A percentile compares a stretch with the other conserved stretches of the same genome.
These are phyloP conservation scores for Hyperoodon ampullatus DNA, from an alignment of 2,113 vertebrate genomes.

Conservation along the genomic window DNA sequence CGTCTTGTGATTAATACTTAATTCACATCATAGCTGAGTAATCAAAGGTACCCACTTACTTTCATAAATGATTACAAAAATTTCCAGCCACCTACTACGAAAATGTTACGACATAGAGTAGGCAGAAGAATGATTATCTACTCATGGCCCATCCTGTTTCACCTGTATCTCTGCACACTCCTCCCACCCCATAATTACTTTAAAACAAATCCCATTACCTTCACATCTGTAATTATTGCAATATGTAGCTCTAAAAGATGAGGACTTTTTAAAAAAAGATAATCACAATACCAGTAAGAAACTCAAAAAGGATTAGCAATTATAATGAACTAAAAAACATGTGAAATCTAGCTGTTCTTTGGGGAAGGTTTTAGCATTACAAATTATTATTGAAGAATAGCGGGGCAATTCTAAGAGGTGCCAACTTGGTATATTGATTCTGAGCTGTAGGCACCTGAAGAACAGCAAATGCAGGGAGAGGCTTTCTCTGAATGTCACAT, in stretches of 20 bases:
- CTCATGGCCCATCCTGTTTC: neutral
- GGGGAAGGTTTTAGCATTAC: neutral
- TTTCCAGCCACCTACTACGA: neutral
- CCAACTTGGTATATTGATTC: neutral
- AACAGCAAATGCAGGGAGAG: neutral
- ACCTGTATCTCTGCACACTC: neutral
- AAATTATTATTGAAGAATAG: neutral
- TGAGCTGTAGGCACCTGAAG: neutral
- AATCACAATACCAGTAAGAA: neutral
- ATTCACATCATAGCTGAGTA: neutral
- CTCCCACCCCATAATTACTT: neutral
- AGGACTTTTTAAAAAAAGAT: neutral
- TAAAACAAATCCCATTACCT: neutral
- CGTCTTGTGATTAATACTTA: neutral
- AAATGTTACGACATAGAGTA: neutral
- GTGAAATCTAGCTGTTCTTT: neutral
- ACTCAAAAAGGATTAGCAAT: neutral
- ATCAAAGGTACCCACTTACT: neutral
- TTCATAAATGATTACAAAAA: neutral
- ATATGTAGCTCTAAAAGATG: neutral
- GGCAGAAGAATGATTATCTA: neutral
- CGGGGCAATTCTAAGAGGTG: neutral
- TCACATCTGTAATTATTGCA: neutral
- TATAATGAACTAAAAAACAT: neutral
- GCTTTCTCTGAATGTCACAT: neutral